phyloP scores from a whole-genome alignment of 2,113 vertebrate genomes.

The Microcebus murinus region DNA sequence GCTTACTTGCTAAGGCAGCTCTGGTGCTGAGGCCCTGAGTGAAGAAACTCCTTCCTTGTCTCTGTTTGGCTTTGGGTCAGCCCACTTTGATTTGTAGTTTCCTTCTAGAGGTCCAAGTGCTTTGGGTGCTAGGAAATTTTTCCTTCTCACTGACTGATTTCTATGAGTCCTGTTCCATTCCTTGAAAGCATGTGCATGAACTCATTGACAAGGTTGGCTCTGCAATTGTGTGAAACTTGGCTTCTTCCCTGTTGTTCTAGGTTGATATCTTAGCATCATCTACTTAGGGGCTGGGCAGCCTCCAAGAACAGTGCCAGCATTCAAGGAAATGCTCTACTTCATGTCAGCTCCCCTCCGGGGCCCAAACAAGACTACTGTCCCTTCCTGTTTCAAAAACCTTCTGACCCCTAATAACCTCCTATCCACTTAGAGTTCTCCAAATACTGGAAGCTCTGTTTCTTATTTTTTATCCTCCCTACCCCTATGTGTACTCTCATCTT shows the following conservation, averaged over 20 bases:
- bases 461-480: background rate
- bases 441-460: background rate
- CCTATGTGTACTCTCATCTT: background rate
- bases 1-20: background rate
- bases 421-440: background rate
- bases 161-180: background rate
- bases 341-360: constrained; percentile 36
- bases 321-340: constrained; percentile 12
- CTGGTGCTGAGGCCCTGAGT: background rate
- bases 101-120: background rate
- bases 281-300: constrained; percentile 51
- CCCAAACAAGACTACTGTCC: constrained; percentile 66
- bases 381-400: constrained; percentile 73
- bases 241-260: constrained; percentile 71
- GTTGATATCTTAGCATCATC: constrained; percentile 66
- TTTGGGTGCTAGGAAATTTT: background rate
- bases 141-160: background rate
- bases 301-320: constrained; percentile 46
- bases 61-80: background rate
- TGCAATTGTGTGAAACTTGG: constrained; percentile 45
- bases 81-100: background rate
- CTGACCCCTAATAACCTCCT: constrained; percentile 18
- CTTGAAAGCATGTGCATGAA: background rate
- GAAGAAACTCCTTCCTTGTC: background rate
- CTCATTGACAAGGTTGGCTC: background rate